Percentiles rank a stretch among this genome's conserved stretches.
Evolutionary conservation across 2,888 invertebrate species (phyloP).

Genomic region (Andricus quercusramuli): DNA sequence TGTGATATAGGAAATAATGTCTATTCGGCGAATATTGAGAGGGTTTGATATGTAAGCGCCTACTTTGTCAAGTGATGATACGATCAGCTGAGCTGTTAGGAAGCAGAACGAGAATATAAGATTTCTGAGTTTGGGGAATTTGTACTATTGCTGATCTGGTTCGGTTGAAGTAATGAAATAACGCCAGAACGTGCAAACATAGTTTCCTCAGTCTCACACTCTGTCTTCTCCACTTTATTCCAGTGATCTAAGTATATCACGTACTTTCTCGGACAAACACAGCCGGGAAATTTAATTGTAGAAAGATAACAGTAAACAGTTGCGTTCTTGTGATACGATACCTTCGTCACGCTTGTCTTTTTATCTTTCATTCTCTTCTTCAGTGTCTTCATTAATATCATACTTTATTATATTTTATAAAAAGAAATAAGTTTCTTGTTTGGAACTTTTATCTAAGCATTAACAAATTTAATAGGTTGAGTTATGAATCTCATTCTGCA

Average conservation of each 20-base stretch:
- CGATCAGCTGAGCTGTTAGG: constrained; percentile 9
- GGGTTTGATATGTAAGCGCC: constrained; percentile 13
- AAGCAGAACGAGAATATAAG: neutral
- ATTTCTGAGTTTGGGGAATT: constrained; percentile 21
- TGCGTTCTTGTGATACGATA: neutral
- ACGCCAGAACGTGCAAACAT: neutral
- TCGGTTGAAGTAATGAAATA: constrained; percentile 28
- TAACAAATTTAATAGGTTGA: too few species aligned
- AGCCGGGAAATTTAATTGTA: neutral
- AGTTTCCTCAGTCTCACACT: neutral
- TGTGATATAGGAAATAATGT: constrained; percentile 30
- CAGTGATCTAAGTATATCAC: neutral
- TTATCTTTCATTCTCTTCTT: neutral
- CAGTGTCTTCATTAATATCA: neutral
- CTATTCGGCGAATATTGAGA: constrained; percentile 25
- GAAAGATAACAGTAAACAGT: neutral
- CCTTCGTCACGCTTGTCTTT: neutral
- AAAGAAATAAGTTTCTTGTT: too few species aligned
- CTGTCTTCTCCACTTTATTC: constrained; percentile 17
- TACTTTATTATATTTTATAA: too few species aligned
- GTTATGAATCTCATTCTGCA: too few species aligned
- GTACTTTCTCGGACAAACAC: neutral
- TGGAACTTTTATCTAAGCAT: too few species aligned
- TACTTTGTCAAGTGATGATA: constrained; percentile 19
- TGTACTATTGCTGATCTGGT: constrained; percentile 14